Base-by-base conservation (phyloP, 2,888 invertebrate genomes). In the Plemyria rubiginata region DNA sequence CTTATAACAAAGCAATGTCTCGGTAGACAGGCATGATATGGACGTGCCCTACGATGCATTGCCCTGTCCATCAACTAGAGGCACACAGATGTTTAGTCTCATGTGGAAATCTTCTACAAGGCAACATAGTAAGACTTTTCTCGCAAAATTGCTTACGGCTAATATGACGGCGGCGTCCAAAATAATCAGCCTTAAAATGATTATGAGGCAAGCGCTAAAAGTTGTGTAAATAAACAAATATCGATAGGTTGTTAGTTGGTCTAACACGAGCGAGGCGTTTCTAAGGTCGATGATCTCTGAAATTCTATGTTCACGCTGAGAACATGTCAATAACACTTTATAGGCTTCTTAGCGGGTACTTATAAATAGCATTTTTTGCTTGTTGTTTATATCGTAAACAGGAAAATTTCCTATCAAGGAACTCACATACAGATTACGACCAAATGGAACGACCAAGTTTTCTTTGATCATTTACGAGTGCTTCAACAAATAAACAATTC, bases 201-300 rank as follows among this genome's bases (percentile, higher is more conserved):
- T 46, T 46, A 48, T 48, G 51, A 49, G 38, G 54, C 54, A 29
- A 60, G 52, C 63, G 67, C 61, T 63, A 67, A 67, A 55, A 62
- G 46, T 51, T 54, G 54, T 63, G 66, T 67, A 69, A 71, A 69
- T 71, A 71, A 71, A 69, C 69, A 71, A 65, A 59, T 29, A 49
- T 16, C 59, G 65, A 61, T 70, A 67, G 70, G 68, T 72, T 64
- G 70, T 70, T 70, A 67, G 70, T 70, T 71, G 62, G 62, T 59
- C 41, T 65, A 70, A 70, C 73, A 73, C 73, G 54, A 38, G 51
- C 62, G 61, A 62, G 49, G 56, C 55, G 56, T 54, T 41, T 45
- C 36, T 45, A 54, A 62, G 73, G 69, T 74, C 71, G 60, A 61
- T 63, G 71, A 70, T 60, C 71, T 62, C 66, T 66, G 28, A 68